Evolutionary conservation across 2,888 invertebrate species (phyloP).

Genomic region (Plusia festucae): DNA sequence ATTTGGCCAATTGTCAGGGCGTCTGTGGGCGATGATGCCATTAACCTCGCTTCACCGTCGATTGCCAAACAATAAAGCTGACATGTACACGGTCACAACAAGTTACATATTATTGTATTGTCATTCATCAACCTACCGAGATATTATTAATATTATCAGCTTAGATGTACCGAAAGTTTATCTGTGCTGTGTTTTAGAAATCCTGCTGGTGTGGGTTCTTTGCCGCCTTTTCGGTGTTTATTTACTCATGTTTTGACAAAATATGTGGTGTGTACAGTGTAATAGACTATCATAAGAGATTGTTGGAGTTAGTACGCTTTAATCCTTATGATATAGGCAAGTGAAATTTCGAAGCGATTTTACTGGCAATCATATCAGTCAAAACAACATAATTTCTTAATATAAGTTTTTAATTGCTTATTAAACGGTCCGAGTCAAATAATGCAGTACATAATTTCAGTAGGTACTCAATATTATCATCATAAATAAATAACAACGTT

Average conservation of each 20-base stretch:
- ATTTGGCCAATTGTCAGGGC: slow-evolving; percentile 35
- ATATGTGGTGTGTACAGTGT: background rate
- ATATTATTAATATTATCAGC: background rate
- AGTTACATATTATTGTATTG: slow-evolving; percentile 2
- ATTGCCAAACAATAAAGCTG: slow-evolving; percentile 34
- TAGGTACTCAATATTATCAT: background rate
- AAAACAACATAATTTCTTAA: too few species aligned
- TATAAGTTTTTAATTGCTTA: background rate
- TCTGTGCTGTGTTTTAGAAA: background rate
- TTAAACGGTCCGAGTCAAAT: background rate
- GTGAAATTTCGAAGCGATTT: background rate
- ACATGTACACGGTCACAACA: slow-evolving; percentile 10
- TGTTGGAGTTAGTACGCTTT: too few species aligned
- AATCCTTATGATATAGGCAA: background rate
- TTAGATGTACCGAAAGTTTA: background rate
- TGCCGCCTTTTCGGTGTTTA: background rate
- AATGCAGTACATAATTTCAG: background rate
- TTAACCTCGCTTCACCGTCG: slow-evolving; percentile 47
- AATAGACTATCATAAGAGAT: too few species aligned
- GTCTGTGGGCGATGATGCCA: slow-evolving; percentile 52
- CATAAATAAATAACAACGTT: background rate
- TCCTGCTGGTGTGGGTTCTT: background rate
- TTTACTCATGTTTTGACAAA: background rate
- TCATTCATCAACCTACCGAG: background rate
- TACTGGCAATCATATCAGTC: too few species aligned